These are phyloP conservation scores for Leucoraja ocellata DNA, from an alignment of 2,797 vertebrate genomes.

Conservation along the genomic window DNA sequence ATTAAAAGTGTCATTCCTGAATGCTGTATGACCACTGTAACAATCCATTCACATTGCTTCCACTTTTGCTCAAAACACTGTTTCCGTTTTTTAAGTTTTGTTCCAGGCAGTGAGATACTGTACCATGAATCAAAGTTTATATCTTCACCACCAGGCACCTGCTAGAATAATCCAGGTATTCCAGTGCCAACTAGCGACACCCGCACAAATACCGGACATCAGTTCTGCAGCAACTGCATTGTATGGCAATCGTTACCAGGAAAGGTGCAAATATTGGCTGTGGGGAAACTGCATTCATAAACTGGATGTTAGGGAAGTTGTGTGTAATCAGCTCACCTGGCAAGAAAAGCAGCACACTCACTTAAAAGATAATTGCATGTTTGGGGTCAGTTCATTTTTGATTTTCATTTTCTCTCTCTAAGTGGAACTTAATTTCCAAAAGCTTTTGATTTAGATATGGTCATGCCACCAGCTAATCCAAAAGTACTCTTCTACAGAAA, in stretches of 20 bases:
- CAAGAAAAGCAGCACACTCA: background rate
- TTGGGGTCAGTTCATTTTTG: too few species aligned
- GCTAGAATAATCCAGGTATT: background rate
- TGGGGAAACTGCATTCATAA: too few species aligned
- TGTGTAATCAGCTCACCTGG: too few species aligned
- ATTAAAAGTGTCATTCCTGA: background rate
- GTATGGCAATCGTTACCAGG: too few species aligned
- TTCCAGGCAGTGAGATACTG: background rate
- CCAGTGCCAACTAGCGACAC: background rate
- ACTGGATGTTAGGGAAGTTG: too few species aligned
- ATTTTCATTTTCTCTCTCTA: too few species aligned
- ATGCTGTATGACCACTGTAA: background rate
- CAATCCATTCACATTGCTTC: background rate
- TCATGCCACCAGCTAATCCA: too few species aligned
- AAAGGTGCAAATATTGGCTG: too few species aligned
- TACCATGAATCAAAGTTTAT: background rate
- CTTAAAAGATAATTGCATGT: background rate
- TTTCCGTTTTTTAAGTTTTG: background rate
- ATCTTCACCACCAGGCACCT: background rate
- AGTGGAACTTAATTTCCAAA: too few species aligned
- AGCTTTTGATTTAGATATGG: too few species aligned
- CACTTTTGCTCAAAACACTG: background rate
- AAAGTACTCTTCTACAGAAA: too few species aligned
- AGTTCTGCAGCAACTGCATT: background rate
- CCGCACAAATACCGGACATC: background rate